Conservation (phyloP, 2,797 vertebrate genomes). For the Anguilla obscura region DNA sequence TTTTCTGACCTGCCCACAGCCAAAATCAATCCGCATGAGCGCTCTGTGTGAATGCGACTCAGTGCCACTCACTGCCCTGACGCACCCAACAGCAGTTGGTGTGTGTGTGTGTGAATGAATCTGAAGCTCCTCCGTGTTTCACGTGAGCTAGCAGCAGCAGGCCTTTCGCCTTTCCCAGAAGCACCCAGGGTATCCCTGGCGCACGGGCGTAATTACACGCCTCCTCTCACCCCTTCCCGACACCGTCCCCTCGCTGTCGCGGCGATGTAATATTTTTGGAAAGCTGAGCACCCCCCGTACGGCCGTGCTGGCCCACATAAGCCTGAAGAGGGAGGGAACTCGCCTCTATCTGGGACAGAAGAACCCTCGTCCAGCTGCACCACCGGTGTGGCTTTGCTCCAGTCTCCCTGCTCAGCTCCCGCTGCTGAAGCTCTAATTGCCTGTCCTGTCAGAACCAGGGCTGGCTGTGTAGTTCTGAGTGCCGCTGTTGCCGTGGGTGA, state of each 20-base stretch:
- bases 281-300: background rate
- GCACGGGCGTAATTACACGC: background rate
- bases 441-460: background rate
- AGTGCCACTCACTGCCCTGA: background rate
- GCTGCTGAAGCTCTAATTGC: background rate
- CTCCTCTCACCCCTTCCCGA: background rate
- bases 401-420: background rate
- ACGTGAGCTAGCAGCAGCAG: background rate
- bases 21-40: background rate
- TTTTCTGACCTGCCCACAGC: background rate
- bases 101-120: background rate
- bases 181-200: background rate
- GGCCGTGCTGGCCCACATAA: constrained; percentile 18
- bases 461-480: background rate
- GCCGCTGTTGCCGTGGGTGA: background rate
- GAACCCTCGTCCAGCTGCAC: background rate
- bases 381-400: background rate
- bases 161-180: background rate
- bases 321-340: background rate
- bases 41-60: background rate
- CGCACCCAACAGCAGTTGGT: background rate
- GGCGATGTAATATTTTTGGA: constrained; percentile 19
- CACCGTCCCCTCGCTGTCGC: background rate
- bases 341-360: background rate
- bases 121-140: background rate